Conservation (phyloP, 2,797 vertebrate genomes). For the Clamator glandarius region DNA sequence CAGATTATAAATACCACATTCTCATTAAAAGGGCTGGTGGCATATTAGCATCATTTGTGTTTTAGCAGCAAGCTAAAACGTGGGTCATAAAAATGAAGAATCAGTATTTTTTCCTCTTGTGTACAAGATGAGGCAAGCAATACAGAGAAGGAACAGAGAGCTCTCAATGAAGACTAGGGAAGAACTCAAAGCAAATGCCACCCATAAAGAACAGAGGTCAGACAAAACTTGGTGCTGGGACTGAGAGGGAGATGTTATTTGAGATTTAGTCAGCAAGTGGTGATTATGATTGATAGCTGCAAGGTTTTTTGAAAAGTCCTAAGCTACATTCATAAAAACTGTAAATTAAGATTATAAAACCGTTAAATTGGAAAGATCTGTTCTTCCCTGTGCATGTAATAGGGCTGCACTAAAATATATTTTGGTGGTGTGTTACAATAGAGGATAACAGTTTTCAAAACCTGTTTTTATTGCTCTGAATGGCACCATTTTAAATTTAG, state of each 20-base stretch:
- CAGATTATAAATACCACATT: neutral
- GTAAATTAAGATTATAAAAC: neutral
- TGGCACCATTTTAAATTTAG: neutral
- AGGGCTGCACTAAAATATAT: neutral
- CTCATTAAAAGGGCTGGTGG: neutral
- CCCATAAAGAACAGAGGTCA: neutral
- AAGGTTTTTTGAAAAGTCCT: neutral
- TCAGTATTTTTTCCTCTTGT: neutral
- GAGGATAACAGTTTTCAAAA: neutral
- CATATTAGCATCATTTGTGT: neutral
- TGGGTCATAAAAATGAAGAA: neutral
- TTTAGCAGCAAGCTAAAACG: neutral
- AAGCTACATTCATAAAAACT: neutral
- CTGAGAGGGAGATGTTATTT: neutral
- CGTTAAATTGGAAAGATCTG: neutral
- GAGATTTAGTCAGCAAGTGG: neutral
- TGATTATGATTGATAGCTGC: neutral
- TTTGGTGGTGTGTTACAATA: neutral
- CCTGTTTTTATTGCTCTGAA: neutral
- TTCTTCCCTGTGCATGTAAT: neutral
- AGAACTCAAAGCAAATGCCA: neutral
- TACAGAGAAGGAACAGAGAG: neutral
- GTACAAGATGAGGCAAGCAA: neutral
- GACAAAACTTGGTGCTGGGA: neutral
- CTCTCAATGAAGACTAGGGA: neutral